Base-by-base conservation (phyloP, 2,888 invertebrate species). In the Deilephila porcellus region DNA sequence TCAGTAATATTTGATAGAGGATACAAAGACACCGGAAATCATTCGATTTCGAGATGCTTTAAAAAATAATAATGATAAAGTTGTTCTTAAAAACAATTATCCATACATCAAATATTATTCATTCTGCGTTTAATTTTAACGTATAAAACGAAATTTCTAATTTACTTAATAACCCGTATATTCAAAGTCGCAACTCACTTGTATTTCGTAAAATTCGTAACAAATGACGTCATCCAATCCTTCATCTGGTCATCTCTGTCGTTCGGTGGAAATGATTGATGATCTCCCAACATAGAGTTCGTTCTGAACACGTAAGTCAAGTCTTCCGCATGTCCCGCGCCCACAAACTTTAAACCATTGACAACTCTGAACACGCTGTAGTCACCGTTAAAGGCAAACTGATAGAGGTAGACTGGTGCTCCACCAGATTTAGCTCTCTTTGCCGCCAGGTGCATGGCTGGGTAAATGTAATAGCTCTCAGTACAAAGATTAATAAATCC, bases 241-340 rank as follows among this genome's bases (percentile, higher is more conserved):
- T 81, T 86, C 88, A 92, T 90, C 2, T 73, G 32, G 8, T 83
- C 81, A 73, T 91, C 90, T 4, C 76, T 75, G 14, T 56, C 77
- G 3, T 79, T 71, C 1, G 83, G 80, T 7, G 81, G 79, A 19
- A 75, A 76, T 19, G 84, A 80, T 0, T 75, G 73, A 11, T 81
- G 77, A 1, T 74, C 56, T 0, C 78, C 81, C 37, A 87, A 74
- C 72, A 88, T 78, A 1, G 89, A 87, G 78, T 91, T 91, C 1
- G 85, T 83, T 71, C 84, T 85, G 77, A 96, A 95, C 14, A 96
- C 80, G 76, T 95, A 96, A 0, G 95, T 95, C 82, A 96, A 80
- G 82, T 96, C 96, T 80, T 96, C 96, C 1, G 95, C 91, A 76
- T 96, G 96, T n/a, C 93, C 95, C 5, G 95, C 95, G 11, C 96